These are phyloP conservation scores for Mystacides longicornis DNA, from an alignment of 2,888 invertebrate genomes.

Conservation along the genomic window DNA sequence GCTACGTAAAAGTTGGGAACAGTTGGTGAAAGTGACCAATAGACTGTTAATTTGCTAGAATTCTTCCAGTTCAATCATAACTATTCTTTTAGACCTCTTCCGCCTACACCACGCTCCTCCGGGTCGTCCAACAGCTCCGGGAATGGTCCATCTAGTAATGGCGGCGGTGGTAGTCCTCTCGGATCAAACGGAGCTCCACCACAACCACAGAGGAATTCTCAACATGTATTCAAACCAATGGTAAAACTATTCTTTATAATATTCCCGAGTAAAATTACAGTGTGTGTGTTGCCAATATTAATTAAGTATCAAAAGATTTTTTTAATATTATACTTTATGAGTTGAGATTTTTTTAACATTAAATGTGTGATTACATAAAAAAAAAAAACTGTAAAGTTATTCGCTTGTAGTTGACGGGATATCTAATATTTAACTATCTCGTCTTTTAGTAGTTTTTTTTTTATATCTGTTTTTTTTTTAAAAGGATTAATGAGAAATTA, in stretches of 20 bases:
- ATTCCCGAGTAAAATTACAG: neutral
- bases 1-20: no score
- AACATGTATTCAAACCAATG: constrained; percentile 84
- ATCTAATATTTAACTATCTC: no score
- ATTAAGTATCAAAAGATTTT: neutral
- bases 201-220: constrained; percentile 74
- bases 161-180: constrained; percentile 32
- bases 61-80: no score
- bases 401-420: no score
- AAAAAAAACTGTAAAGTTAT: no score
- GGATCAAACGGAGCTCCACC: constrained; percentile 34
- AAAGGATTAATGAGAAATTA: no score
- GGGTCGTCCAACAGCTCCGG: constrained; percentile 54
- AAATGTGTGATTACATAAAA: neutral
- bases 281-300: neutral
- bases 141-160: constrained; percentile 44
- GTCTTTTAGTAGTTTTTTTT: no score
- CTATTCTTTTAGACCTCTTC: constrained; percentile 68
- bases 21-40: no score
- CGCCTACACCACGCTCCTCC: constrained; percentile 71
- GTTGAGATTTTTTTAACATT: neutral
- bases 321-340: neutral
- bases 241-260: constrained; percentile 37
- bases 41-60: no score
- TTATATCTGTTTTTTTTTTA: no score